These are phyloP conservation scores for Drosophila jambulina DNA, from an alignment of 1,140 invertebrate species.

Conservation along the genomic window DNA sequence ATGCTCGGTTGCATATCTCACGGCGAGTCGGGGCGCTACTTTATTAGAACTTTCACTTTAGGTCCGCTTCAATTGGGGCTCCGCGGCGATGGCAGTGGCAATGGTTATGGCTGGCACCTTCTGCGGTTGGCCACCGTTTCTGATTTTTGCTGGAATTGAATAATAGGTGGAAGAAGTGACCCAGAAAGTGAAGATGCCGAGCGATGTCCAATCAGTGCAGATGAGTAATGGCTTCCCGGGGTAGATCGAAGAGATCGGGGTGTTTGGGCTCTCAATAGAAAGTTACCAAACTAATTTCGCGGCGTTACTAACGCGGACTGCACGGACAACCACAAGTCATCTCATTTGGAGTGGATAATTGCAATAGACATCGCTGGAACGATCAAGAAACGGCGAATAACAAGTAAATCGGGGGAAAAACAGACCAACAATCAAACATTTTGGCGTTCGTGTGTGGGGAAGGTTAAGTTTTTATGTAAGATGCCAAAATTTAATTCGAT, in stretches of 20 bases:
- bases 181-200: slow-evolving; percentile 56
- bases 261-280: slow-evolving; percentile 38
- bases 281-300: slow-evolving; percentile 47
- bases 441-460: slow-evolving; percentile 58
- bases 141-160: slow-evolving; percentile 51
- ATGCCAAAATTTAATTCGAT: slow-evolving; percentile 77
- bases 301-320: slow-evolving; percentile 12
- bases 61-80: slow-evolving; percentile 63
- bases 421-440: slow-evolving; percentile 14
- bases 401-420: slow-evolving; percentile 25
- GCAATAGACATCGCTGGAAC: slow-evolving; percentile 34
- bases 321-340: slow-evolving; percentile 53
- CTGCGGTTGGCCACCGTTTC: slow-evolving; percentile 28
- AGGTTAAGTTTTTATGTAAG: slow-evolving; percentile 80
- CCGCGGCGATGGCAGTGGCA: not conserved
- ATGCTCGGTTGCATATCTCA: slow-evolving; percentile 30
- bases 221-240: slow-evolving; percentile 42
- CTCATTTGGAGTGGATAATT: slow-evolving; percentile 66
- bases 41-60: slow-evolving; percentile 84
- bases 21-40: slow-evolving; percentile 7
- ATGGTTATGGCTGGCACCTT: slow-evolving; percentile 8
- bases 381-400: slow-evolving; percentile 34
- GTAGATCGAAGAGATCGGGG: slow-evolving; percentile 1
- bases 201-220: slow-evolving; percentile 38
- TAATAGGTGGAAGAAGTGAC: slow-evolving; percentile 56